phyloP scores from a whole-genome alignment of 23 tunicate genomes.

The Trididemnum nubilum region DNA sequence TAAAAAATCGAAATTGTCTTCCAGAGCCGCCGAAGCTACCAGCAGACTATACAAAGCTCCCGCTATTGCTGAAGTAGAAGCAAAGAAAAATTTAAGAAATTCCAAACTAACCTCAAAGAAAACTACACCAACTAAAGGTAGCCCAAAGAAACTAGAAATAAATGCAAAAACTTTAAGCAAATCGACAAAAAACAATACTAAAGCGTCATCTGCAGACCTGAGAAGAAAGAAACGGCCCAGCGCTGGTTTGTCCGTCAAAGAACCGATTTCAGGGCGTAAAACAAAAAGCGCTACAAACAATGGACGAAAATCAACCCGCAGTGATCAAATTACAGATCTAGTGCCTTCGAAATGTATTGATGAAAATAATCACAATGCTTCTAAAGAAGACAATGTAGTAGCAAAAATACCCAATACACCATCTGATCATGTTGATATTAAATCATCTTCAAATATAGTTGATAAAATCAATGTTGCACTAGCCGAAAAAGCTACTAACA shows the following conservation, averaged over 20 bases:
- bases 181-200: slow-evolving; percentile 18
- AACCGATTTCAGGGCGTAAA: background rate
- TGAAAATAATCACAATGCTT: background rate
- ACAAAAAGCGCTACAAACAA: slow-evolving; percentile 6
- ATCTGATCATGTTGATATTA: background rate
- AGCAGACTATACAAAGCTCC: slow-evolving; percentile 30
- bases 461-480: background rate
- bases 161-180: background rate
- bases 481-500: background rate
- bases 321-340: slow-evolving; percentile 1
- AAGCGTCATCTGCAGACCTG: background rate
- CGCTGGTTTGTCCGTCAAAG: background rate
- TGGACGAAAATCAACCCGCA: background rate
- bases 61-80: background rate
- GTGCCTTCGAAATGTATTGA: background rate
- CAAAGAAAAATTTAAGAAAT: background rate
- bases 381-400: background rate
- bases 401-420: background rate
- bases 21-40: slow-evolving; percentile 38
- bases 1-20: slow-evolving; percentile 20
- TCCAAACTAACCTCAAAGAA: background rate
- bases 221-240: slow-evolving; percentile 4
- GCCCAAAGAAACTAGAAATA: background rate
- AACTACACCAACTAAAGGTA: background rate
- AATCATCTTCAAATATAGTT: background rate